phyloP scores from a whole-genome alignment of 2,797 vertebrate species.

The Morelia viridis region DNA sequence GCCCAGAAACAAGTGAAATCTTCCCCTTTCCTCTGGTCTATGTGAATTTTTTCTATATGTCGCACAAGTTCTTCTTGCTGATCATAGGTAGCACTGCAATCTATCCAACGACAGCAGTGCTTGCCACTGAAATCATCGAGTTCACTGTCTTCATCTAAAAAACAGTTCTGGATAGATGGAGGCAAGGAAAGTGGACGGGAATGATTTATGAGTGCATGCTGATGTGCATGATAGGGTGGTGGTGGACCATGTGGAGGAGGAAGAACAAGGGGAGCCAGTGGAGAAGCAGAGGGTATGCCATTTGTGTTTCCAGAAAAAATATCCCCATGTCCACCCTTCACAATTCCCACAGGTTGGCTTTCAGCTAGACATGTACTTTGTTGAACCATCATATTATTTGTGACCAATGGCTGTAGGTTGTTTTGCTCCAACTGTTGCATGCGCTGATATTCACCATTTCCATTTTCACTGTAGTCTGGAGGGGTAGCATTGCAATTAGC shows the following conservation, averaged over 20 bases:
- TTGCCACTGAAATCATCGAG: slow-evolving; percentile 76
- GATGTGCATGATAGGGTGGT: slow-evolving; percentile 87
- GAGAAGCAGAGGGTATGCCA: slow-evolving; percentile 50
- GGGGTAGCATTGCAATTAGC: slow-evolving; percentile 58
- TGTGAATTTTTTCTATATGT: slow-evolving; percentile 94
- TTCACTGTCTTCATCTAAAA: slow-evolving; percentile 86
- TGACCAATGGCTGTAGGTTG: slow-evolving; percentile 70
- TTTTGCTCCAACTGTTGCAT: slow-evolving; percentile 83
- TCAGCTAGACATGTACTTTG: slow-evolving; percentile 71
- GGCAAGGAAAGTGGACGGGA: slow-evolving; percentile 54
- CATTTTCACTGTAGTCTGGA: slow-evolving; percentile 59
- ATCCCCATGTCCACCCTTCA: slow-evolving; percentile 70
- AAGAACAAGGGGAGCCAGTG: slow-evolving; percentile 56
- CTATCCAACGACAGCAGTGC: slow-evolving; percentile 87
- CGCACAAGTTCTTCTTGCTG: slow-evolving; percentile 91
- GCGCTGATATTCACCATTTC: slow-evolving; percentile 66
- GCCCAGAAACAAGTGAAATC: slow-evolving; percentile 96
- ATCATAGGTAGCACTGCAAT: slow-evolving; percentile 84
- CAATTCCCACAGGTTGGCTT: slow-evolving; percentile 53
- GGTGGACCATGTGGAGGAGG: slow-evolving; percentile 81
- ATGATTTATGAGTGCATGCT: slow-evolving; percentile 57
- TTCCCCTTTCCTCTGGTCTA: slow-evolving; percentile 94
- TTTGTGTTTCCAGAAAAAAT: slow-evolving; percentile 56
- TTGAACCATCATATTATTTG: slow-evolving; percentile 88
- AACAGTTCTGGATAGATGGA: slow-evolving; percentile 60